Base-by-base conservation (phyloP, 2,797 vertebrate genomes). In the Squalus acanthias region DNA sequence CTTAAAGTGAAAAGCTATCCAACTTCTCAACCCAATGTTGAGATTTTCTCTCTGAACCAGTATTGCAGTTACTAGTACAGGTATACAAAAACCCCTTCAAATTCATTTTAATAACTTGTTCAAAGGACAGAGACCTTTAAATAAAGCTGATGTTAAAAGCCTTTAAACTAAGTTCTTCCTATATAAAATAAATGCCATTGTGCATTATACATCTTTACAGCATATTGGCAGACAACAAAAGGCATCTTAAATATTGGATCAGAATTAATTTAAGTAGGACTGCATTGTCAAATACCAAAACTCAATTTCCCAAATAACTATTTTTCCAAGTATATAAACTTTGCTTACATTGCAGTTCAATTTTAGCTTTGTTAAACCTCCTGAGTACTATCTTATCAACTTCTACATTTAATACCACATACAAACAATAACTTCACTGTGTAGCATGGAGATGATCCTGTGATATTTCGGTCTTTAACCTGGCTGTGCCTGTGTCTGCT, bases 141-240 rank as follows among this genome's bases (percentile, higher is more conserved):
- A 50, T 95, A 95, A 76, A 57, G 67, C 17, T 70, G 39, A 94
- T 94, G 39, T 70, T 70, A 69, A 50, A 94, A 67, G 94, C 94
- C 94, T 95, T 95, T 95, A 95, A 95, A 76, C 70, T 95, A 60
- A 76, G 70, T 95, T 76, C 70, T 2, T 95, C 46, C 65, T 69
- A 9, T 69, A 94, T 39, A 67, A 39, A 72, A 95, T 76, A 95
- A 95, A 76, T 76, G 70, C 50, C 53, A 53, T 60, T 95, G 70
- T 95, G 50, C 70, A 95, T 95, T 95, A 57, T 50, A 53, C 15
- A 57, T 29, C 50, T 72, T 95, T 95, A 76, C 70, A 72, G 94
- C 94, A 95, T 95, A 74, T 74, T 76, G 94, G 94, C 94, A 95
- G 94, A 76, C 63, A 69, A 17, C 15, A 22, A 39, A 93, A 93